These are phyloP conservation scores for Caenorhabditis sp. DNA, from an alignment of 2,888 invertebrate species.

Conservation along the genomic window DNA sequence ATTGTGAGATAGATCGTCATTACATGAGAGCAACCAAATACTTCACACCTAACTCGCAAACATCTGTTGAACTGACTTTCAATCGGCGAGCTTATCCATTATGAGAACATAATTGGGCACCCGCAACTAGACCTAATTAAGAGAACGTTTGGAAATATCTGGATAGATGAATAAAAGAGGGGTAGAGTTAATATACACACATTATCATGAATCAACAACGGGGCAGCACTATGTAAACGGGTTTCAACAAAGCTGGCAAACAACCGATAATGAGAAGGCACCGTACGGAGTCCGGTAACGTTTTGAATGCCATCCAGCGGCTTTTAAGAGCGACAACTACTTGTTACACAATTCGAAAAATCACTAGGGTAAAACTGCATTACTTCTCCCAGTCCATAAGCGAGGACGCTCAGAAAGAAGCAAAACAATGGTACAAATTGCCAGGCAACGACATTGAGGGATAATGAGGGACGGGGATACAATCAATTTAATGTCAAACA, in stretches of 20 bases:
- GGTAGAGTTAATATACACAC: conserved; percentile 45
- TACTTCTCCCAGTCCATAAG: conserved; percentile 5
- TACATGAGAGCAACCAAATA: conserved; percentile 31
- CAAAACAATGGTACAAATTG: conserved; percentile 46
- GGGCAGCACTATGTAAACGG: conserved; percentile 44
- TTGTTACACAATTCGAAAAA: conserved; percentile 9
- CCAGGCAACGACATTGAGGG: conserved; percentile 38
- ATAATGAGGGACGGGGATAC: conserved; percentile 5
- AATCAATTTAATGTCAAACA: conserved; percentile 43
- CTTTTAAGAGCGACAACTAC: conserved; percentile 25
- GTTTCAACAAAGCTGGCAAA: conserved; percentile 48
- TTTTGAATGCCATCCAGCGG: conserved; percentile 46
- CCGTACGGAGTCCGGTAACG: conserved; percentile 13
- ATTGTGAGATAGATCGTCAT: conserved; percentile 41
- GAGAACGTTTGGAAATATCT: conserved; percentile 5
- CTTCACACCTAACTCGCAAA: conserved; percentile 44
- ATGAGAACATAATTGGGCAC: conserved; percentile 39
- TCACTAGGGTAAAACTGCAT: conserved; percentile 35
- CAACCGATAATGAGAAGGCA: conserved; percentile 30
- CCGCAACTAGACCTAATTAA: conserved; percentile 18
- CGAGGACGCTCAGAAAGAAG: neutral
- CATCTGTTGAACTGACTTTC: conserved; percentile 15
- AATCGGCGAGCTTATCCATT: conserved; percentile 21
- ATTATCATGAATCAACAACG: conserved; percentile 53
- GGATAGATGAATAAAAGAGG: neutral